Conservation (phyloP, 2,797 vertebrate genomes). For the Chaunax sp. region DNA sequence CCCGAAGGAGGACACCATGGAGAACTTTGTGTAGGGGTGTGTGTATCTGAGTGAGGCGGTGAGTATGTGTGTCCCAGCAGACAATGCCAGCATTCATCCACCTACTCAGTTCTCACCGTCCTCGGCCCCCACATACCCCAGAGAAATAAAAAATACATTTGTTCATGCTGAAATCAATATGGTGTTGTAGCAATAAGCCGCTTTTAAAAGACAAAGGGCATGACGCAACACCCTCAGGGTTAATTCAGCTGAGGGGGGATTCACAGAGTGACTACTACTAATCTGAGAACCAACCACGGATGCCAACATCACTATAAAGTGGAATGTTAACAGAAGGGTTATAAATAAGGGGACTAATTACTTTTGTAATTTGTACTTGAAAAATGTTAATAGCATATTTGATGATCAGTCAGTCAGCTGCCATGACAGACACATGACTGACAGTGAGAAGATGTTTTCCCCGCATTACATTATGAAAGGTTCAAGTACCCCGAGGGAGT, state of each 20-base stretch:
- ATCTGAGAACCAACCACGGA: conserved; percentile 1
- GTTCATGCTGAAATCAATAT: conserved; percentile 65
- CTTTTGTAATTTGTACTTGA: background rate
- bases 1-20: conserved; percentile 27
- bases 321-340: background rate
- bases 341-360: conserved; percentile 14
- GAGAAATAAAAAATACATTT: conserved; percentile 66
- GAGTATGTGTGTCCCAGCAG: conserved; percentile 23
- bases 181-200: conserved; percentile 38
- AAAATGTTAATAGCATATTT: conserved; percentile 25
- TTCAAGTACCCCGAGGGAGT: conserved; percentile 37
- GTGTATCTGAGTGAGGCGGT: conserved; percentile 13
- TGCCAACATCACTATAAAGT: background rate
- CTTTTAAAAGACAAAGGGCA: conserved; percentile 25
- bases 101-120: conserved; percentile 35
- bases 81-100: conserved; percentile 78
- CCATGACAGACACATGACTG: conserved; percentile 22
- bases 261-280: conserved; percentile 16
- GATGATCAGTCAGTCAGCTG: conserved; percentile 11
- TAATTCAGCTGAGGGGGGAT: conserved; percentile 10
- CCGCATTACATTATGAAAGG: conserved; percentile 7
- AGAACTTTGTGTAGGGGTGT: conserved; percentile 9
- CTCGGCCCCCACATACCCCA: conserved; percentile 22
- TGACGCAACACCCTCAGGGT: conserved; percentile 23
- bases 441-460: background rate